Evolutionary conservation across 2,888 invertebrate genomes (phyloP), one percentile per base, ranked within the genome.

Genomic region (Myopa tessellatipennis): DNA sequence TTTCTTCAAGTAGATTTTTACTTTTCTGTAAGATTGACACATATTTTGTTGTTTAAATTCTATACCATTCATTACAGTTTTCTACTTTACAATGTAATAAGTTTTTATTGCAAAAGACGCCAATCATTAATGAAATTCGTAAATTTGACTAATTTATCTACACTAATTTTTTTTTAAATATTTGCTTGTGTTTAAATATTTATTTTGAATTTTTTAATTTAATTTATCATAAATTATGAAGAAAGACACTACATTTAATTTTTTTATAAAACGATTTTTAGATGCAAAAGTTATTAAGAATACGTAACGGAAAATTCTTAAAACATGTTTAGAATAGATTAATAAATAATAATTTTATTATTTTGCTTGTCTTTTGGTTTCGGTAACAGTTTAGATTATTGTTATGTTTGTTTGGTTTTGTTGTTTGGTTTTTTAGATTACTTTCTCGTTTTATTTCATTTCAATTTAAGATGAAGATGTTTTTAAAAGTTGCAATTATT

Each of bases 61-160:
- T 8, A 12, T n/a, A 67, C 14, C 55, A 70, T 70, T 70, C 36
- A 26, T 26, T 26, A 26, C 26, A 26, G 26, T 26, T 26, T 26
- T 26, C 26, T 26, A 26, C 26, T 26, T 1, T 26, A 26, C 26
- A 26, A 26, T 26, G 1, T 5, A 55, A 3, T 3, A 50, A 50
- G 14, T 50, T 50, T 38, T 72, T n/a, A 18, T 36, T 6, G 36
- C 12, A 10, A 58, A 58, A 72, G 40, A 18, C n/a, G n/a, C n/a
- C n/a, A n/a, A 7, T 18, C 50, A 50, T 50, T 14, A 50, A 40
- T 18, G n/a, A 58, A 72, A 40, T 72, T 72, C 55, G 45, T 60
- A 60, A 72, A 70, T 58, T 70, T 70, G 7, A 60, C 60, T 58
- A 72, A 68, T 69, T 50, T 69, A 12, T 18, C 10, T 50, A 50